Percentiles rank a stretch among this genome's conserved stretches.
Evolutionary conservation across 2,113 vertebrate genomes (phyloP).

Genomic region (Bubo bubo): DNA sequence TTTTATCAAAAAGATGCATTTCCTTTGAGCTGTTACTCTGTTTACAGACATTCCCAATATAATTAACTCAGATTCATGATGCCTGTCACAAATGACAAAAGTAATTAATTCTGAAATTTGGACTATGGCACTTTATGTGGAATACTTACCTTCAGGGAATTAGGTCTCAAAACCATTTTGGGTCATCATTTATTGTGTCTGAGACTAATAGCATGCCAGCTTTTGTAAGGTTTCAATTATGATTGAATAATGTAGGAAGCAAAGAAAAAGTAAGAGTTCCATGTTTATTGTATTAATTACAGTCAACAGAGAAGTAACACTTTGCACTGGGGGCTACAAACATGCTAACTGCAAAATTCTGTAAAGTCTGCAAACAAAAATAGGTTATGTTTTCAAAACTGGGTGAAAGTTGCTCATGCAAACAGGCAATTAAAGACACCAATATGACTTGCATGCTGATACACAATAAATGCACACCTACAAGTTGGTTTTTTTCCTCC

Average conservation of each 20-base stretch:
- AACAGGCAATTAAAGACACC: background rate
- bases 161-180: background rate
- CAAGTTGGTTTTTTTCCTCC: background rate
- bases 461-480: background rate
- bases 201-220: background rate
- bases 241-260: background rate
- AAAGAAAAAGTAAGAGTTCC: background rate
- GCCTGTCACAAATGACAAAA: constrained; percentile 17
- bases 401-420: background rate
- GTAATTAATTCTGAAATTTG: constrained; percentile 1
- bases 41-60: constrained; percentile 26
- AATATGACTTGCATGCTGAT: background rate
- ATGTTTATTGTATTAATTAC: background rate
- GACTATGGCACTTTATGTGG: background rate
- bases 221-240: background rate
- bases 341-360: background rate
- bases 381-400: background rate
- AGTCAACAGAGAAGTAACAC: background rate
- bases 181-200: background rate
- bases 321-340: background rate
- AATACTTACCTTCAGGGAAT: background rate
- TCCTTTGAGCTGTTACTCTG: background rate
- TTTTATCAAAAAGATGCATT: background rate
- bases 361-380: background rate
- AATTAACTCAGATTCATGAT: constrained; percentile 39